phyloP scores from a whole-genome alignment of 2,888 invertebrate species.

The Leptinotarsa rubiginosa region DNA sequence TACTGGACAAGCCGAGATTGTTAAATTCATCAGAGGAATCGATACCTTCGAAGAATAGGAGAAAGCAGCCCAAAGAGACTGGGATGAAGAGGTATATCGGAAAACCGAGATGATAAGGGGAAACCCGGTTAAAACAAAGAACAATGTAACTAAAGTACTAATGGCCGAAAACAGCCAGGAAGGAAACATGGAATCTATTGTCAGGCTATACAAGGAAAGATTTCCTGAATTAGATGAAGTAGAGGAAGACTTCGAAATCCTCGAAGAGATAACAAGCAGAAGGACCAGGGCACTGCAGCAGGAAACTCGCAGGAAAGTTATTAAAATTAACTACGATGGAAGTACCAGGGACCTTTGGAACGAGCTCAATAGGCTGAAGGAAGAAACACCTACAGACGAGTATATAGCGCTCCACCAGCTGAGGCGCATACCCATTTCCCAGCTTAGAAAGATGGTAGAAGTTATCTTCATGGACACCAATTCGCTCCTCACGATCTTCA shows the following conservation, averaged over 20 bases:
- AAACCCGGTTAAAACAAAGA: conserved; percentile 11
- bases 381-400: background rate
- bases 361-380: background rate
- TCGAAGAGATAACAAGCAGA: conserved; percentile 23
- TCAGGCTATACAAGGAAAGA: conserved; percentile 5
- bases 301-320: background rate
- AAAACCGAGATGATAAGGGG: conserved; percentile 15
- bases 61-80: background rate
- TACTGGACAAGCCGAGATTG: too few species aligned
- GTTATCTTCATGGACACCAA: background rate
- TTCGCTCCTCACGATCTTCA: background rate
- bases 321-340: conserved; percentile 14
- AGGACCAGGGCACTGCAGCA: background rate
- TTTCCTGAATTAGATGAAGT: conserved; percentile 1
- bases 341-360: background rate
- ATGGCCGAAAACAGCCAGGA: background rate
- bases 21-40: too few species aligned
- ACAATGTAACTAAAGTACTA: conserved; percentile 7
- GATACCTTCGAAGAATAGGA: background rate
- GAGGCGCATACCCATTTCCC: background rate
- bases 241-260: background rate
- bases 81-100: background rate
- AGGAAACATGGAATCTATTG: conserved; percentile 3
- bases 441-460: background rate
- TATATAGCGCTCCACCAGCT: conserved; percentile 2